Base-by-base conservation (phyloP, 2,797 vertebrate genomes). In the Leptodactylus fallax region DNA sequence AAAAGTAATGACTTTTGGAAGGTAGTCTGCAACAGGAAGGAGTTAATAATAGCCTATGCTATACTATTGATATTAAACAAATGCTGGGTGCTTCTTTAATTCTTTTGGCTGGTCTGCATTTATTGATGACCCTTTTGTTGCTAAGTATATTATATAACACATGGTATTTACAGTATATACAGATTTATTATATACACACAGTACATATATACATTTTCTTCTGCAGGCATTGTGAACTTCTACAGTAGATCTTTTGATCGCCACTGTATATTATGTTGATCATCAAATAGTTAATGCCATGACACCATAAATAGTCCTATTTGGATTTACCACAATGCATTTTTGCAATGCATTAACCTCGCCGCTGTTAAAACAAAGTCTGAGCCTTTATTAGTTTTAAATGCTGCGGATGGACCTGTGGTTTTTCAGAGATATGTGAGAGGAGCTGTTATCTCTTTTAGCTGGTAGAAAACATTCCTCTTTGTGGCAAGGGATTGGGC, bases 301-400 rank as follows among this genome's bases (percentile, higher is more conserved):
- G 60, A 83, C 49, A 86, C 14, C 63, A 80, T 86, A 81, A 86
- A 89, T 79, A 86, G 88, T 83, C 72, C 69, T 79, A 51, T 65
- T 78, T 83, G 49, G 69, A 65, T 89, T 89, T 79, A 78, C 88
- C 80, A 79, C 88, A 89, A 83, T 86, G 67, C 72, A 80, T 89
- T 89, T 86, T 86, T 83, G 71, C 61, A 72, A 86, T 89, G 85
- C 88, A 89, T 89, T 89, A 89, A 89, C 88, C 84, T 79, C 88
- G 51, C 51, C 19, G 49, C 84, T 89, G 85, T 89, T 89, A 89
- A 89, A 83, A 89, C 88, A 86, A 89, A 89, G 69, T 77, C 88
- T 83, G 88, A 83, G 88, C 81, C 88, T 89, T 89, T 89, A 89
- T 89, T 89, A 86, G 88, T 86, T 89, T 89, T 86, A 86, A 86